Conservation (phyloP, 2,113 vertebrate species). For the Crotalus horridus region DNA sequence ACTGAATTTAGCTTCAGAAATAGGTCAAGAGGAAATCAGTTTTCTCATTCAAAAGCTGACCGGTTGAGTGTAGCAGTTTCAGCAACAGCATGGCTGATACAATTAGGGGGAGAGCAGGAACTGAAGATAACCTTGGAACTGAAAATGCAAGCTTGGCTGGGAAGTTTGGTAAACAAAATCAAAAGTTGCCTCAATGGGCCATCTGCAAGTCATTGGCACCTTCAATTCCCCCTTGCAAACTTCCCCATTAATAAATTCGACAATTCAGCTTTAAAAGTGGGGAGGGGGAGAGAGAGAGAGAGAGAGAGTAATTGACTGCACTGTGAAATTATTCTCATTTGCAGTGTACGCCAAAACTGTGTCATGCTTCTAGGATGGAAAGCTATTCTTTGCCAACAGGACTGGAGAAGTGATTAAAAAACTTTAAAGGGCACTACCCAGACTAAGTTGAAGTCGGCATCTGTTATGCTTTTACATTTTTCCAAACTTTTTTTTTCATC, state of each 20-base stretch:
- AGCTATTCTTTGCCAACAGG: neutral
- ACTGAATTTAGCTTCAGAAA: constrained; percentile 55
- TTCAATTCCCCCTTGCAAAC: neutral
- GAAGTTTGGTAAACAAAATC: constrained; percentile 5
- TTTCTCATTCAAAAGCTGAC: constrained; percentile 61
- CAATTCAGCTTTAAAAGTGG: neutral
- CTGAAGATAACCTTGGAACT: neutral
- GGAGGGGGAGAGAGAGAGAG: neutral
- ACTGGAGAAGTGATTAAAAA: neutral
- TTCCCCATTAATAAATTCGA: neutral
- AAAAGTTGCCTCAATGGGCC: constrained; percentile 5
- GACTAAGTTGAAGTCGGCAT: neutral
- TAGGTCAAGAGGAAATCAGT: constrained; percentile 62
- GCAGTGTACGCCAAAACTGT: neutral
- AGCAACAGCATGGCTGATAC: neutral
- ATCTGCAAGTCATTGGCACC: constrained; percentile 21
- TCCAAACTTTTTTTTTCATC: neutral
- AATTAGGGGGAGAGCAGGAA: neutral
- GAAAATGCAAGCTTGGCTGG: constrained; percentile 29
- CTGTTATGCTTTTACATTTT: neutral
- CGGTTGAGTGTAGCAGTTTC: constrained; percentile 49
- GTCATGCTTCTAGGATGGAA: neutral
- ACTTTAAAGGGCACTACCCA: constrained; percentile 1
- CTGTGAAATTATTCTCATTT: accelerated
- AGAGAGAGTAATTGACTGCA: neutral